Evolutionary conservation across 2,113 vertebrate species (phyloP).

Genomic region (Dermatemys mawii): DNA sequence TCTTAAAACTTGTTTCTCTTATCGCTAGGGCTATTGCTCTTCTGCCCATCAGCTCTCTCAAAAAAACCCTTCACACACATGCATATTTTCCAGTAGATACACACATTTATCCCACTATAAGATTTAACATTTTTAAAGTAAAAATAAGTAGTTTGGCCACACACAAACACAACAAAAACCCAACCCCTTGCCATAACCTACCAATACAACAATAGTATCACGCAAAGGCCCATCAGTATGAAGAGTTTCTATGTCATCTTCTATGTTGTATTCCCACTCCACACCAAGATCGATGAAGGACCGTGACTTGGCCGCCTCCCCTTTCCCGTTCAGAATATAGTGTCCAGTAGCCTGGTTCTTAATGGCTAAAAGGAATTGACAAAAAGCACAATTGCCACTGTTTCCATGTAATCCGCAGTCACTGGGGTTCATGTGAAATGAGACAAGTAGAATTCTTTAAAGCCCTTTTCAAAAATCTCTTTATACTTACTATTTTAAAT

Average conservation of each 20-base stretch:
- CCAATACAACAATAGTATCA: slow-evolving; percentile 92
- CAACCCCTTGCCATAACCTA: slow-evolving; percentile 56
- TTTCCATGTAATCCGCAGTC: fast-evolving
- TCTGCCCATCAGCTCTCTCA: fast-evolving
- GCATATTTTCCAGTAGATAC: fast-evolving
- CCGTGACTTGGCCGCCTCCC: slow-evolving; percentile 88
- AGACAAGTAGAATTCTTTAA: neutral
- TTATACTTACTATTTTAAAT: neutral
- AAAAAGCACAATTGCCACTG: no score
- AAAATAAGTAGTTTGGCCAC: neutral
- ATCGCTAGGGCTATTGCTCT: no score
- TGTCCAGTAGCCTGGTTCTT: slow-evolving; percentile 98
- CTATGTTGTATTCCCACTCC: slow-evolving; percentile 94
- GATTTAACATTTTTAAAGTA: neutral
- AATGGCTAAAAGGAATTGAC: slow-evolving; percentile 86
- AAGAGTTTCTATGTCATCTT: slow-evolving; percentile 89
- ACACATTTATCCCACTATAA: neutral
- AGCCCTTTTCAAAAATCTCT: neutral
- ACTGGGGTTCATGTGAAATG: neutral
- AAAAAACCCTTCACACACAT: neutral
- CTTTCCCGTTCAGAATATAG: slow-evolving; percentile 95
- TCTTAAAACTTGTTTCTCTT: neutral
- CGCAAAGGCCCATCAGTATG: slow-evolving; percentile 93
- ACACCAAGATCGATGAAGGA: slow-evolving; percentile 95
- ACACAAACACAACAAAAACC: neutral